A percentile compares a stretch with the other conserved stretches of the same genome.
Conservation (phyloP, 2,888 invertebrate species). For the Buathra laborator region DNA sequence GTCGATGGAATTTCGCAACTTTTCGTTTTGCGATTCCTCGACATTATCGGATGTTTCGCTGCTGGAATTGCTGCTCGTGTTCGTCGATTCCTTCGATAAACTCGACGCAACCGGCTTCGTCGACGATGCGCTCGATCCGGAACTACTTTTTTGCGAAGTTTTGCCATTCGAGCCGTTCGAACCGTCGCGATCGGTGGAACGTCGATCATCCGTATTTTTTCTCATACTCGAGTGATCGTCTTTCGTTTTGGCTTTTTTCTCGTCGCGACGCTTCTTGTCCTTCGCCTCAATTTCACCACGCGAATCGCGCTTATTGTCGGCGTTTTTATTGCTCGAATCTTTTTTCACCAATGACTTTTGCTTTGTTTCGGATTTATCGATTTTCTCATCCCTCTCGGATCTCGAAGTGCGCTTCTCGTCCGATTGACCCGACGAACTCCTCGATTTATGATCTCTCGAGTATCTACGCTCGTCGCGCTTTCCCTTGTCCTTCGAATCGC, state of each 20-base stretch:
- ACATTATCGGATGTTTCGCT: slow-evolving; percentile 81
- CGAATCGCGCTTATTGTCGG: slow-evolving; percentile 69
- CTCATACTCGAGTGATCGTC: slow-evolving; percentile 91
- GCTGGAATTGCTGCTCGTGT: slow-evolving; percentile 86
- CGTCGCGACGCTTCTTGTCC: slow-evolving; percentile 81
- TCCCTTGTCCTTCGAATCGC: slow-evolving; percentile 72
- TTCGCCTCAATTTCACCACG: slow-evolving; percentile 75
- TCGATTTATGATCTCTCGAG: slow-evolving; percentile 76
- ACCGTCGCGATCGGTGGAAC: slow-evolving; percentile 93
- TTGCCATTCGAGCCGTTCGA: slow-evolving; percentile 89
- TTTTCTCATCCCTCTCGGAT: slow-evolving; percentile 73
- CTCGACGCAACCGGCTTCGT: slow-evolving; percentile 83
- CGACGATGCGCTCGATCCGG: slow-evolving; percentile 85
- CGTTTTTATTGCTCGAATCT: slow-evolving; percentile 67
- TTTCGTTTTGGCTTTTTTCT: slow-evolving; percentile 85
- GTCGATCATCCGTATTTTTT: slow-evolving; percentile 88
- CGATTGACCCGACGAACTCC: slow-evolving; percentile 73
- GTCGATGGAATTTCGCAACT: slow-evolving; percentile 28
- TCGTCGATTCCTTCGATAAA: slow-evolving; percentile 86
- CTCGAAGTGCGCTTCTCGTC: slow-evolving; percentile 85
- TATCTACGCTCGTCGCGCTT: slow-evolving; percentile 66
- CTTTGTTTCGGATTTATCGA: slow-evolving; percentile 50
- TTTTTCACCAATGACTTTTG: slow-evolving; percentile 52
- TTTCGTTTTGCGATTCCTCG: slow-evolving; percentile 75
- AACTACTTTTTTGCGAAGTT: slow-evolving; percentile 84